Percentiles rank a stretch among this genome's conserved stretches.
These are phyloP conservation scores for Limnothrissa miodon DNA, from an alignment of 2,113 vertebrate species.

Conservation along the genomic window DNA sequence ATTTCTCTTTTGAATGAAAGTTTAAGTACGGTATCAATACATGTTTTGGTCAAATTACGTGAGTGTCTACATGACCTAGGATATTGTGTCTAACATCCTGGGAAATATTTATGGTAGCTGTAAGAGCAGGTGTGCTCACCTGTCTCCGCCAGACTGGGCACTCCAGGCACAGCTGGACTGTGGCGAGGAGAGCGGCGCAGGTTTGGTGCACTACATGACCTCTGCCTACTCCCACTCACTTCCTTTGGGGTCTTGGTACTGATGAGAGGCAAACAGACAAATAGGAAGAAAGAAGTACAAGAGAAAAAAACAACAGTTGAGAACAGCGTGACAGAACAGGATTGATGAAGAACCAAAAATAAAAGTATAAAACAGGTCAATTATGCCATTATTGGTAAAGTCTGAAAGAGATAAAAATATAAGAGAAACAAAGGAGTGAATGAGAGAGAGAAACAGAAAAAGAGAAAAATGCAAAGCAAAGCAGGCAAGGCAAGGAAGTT, in stretches of 20 bases:
- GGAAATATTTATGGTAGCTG: background rate
- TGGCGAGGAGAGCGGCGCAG: slow-evolving; percentile 86
- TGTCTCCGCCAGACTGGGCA: slow-evolving; percentile 89
- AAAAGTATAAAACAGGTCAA: background rate
- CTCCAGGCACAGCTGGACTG: slow-evolving; percentile 82
- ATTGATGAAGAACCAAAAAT: background rate
- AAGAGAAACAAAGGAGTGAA: background rate
- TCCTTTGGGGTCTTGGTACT: slow-evolving; percentile 85
- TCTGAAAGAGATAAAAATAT: background rate
- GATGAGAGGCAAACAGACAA: background rate
- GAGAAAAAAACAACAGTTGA: background rate
- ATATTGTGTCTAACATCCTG: background rate
- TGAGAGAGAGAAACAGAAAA: background rate
- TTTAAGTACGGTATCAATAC: too few species aligned
- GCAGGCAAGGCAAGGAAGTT: too few species aligned
- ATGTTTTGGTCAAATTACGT: too few species aligned
- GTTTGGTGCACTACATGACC: slow-evolving; percentile 92
- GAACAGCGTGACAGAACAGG: background rate
- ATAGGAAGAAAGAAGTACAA: background rate
- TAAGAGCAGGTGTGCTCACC: slow-evolving; percentile 68
- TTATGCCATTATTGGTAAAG: background rate
- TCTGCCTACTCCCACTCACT: slow-evolving; percentile 78
- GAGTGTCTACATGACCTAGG: background rate
- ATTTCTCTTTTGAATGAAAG: too few species aligned
- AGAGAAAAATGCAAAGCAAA: too few species aligned